Conservation (phyloP, 2,888 invertebrate species). For the Pinctada fucata region DNA sequence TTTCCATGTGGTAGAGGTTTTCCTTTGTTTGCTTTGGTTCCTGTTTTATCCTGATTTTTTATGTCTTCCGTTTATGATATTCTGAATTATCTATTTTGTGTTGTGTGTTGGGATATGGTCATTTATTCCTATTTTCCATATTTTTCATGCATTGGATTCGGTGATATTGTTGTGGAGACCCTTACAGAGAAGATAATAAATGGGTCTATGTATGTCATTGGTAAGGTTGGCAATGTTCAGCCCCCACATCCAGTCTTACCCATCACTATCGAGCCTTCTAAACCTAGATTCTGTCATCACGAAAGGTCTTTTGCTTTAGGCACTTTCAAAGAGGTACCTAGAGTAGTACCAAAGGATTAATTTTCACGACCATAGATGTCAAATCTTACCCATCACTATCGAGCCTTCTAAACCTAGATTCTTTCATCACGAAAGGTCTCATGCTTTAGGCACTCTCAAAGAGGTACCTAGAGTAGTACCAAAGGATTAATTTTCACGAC, state of each 20-base stretch:
- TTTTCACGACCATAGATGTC: no score
- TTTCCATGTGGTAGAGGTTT: slow-evolving; percentile 17
- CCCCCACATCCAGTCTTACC: slow-evolving; percentile 28
- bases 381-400: slow-evolving; percentile 33
- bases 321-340: no score
- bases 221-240: slow-evolving; percentile 21
- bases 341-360: no score
- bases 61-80: no score
- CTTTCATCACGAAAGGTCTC: slow-evolving; percentile 29
- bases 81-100: no score
- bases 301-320: no score
- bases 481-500: no score
- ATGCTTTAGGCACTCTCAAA: no score
- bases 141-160: slow-evolving; percentile 13
- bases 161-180: slow-evolving; percentile 8
- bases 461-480: no score
- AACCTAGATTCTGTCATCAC: slow-evolving; percentile 36
- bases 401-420: slow-evolving; percentile 37
- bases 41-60: no score
- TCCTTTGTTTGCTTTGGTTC: slow-evolving; percentile 6
- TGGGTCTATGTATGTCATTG: slow-evolving; percentile 23
- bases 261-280: slow-evolving; percentile 33
- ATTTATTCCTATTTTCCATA: neutral
- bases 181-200: slow-evolving; percentile 16
- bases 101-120: slow-evolving; percentile 19